Evolutionary conservation across 1,140 invertebrate genomes (phyloP).

Genomic region (Palaemon carinicauda): DNA sequence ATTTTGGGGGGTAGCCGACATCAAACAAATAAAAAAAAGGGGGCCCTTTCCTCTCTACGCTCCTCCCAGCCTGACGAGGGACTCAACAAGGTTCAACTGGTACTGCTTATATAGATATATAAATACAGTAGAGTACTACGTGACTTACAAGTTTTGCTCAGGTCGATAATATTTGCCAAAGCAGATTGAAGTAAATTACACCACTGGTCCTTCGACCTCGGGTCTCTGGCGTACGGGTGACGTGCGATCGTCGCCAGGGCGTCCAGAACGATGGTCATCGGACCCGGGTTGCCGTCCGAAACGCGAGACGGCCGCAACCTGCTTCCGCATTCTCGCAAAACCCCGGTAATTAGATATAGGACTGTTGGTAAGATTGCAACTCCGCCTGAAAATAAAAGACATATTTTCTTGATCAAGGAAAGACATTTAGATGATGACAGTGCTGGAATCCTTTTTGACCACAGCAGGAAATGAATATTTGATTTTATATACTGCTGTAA

Average conservation of each 20-base stretch:
- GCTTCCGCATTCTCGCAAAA: slow-evolving; percentile 76
- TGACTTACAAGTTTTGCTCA: slow-evolving; percentile 77
- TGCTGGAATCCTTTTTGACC: too few relatives aligned
- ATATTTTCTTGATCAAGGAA: too few relatives aligned
- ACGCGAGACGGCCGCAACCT: background rate
- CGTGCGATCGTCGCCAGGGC: slow-evolving; percentile 43
- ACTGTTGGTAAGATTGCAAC: slow-evolving; percentile 89
- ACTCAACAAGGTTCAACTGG: too few relatives aligned
- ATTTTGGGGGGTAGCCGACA: too few relatives aligned
- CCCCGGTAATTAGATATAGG: slow-evolving; percentile 88
- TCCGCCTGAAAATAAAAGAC: slow-evolving; percentile 71
- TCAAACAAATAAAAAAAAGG: too few relatives aligned
- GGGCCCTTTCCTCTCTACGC: too few relatives aligned
- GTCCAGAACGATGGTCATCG: slow-evolving; percentile 28
- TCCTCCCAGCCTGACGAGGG: too few relatives aligned
- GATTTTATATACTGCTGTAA: too few relatives aligned
- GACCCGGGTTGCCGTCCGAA: background rate
- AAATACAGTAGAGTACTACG: background rate
- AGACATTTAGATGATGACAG: too few relatives aligned
- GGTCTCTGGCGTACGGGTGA: slow-evolving; percentile 66
- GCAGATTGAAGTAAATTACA: slow-evolving; percentile 83
- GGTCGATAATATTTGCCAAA: slow-evolving; percentile 85
- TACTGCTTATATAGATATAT: background rate
- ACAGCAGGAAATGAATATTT: too few relatives aligned
- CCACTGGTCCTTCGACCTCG: slow-evolving; percentile 75